Evolutionary conservation across 1,140 invertebrate species (phyloP).

Genomic region (Aculops lycopersici): DNA sequence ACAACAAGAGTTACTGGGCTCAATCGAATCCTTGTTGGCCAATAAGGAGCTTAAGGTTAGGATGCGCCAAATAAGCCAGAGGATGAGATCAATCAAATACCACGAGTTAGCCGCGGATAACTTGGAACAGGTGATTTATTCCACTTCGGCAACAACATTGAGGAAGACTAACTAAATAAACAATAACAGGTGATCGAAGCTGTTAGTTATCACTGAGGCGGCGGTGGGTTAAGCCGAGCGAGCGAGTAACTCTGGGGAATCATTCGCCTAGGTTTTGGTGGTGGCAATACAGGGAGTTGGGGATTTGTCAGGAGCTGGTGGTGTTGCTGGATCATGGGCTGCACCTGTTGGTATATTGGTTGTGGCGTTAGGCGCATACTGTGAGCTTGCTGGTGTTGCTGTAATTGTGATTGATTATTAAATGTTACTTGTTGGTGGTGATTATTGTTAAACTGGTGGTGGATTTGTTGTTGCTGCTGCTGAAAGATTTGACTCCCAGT

Average conservation of each 20-base stretch:
- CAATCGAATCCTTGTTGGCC: constrained; percentile 4
- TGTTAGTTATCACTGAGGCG: neutral
- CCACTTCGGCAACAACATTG: neutral
- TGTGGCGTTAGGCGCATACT: neutral
- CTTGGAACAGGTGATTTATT: constrained; percentile 3
- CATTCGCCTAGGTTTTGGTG: neutral
- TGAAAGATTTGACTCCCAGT: too few relatives aligned
- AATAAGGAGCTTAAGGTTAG: constrained; percentile 1
- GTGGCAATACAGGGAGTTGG: neutral
- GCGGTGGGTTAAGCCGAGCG: neutral
- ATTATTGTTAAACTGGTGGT: neutral
- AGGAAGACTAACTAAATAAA: neutral
- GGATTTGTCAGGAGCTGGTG: neutral
- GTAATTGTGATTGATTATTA: neutral
- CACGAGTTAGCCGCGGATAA: neutral
- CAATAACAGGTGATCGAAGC: neutral
- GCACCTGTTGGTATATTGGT: neutral
- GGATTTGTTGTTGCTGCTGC: neutral
- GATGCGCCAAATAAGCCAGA: neutral
- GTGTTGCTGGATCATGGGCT: neutral
- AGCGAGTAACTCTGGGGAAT: neutral
- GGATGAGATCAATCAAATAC: neutral
- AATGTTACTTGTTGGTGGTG: neutral
- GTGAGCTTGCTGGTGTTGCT: neutral
- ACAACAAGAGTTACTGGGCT: constrained; percentile 3